Conservation (phyloP, 2,797 vertebrate genomes). For the Alfaro cultratus region DNA sequence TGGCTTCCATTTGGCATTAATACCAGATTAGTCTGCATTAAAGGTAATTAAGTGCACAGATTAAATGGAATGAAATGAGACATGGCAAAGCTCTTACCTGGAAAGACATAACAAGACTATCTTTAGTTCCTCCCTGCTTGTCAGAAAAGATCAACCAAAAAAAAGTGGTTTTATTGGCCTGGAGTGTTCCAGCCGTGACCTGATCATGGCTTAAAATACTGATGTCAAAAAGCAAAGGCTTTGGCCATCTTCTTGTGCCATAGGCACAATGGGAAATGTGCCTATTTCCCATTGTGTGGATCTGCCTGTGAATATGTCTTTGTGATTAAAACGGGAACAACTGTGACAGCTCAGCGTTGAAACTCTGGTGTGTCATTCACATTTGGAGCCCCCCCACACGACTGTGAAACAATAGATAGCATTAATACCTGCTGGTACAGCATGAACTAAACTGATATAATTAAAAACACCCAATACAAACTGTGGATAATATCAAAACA, state of each 20-base stretch:
- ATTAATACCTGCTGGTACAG: not conserved
- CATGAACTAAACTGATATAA: not conserved
- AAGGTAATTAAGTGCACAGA: conserved; percentile 12
- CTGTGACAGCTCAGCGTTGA: not conserved
- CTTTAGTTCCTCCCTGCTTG: not conserved
- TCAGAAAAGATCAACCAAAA: not conserved
- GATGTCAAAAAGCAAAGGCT: not conserved
- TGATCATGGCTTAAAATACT: not conserved
- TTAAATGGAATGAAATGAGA: conserved; percentile 11
- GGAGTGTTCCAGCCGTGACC: not conserved
- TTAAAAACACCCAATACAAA: not conserved
- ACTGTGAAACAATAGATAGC: not conserved
- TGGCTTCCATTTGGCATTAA: conserved; percentile 11
- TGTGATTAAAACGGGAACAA: not conserved
- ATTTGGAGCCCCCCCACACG: not conserved
- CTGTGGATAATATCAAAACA: not conserved
- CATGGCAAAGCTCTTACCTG: not conserved
- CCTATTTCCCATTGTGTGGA: not conserved
- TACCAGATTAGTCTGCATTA: conserved; percentile 19
- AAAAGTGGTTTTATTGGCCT: not conserved
- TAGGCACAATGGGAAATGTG: no score
- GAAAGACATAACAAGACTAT: conserved; percentile 1
- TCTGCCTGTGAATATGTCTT: not conserved
- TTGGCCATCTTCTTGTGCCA: no score
- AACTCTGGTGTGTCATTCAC: not conserved